These are phyloP conservation scores for Monoplex corrugatus DNA, from an alignment of 2,888 invertebrate genomes.

Conservation along the genomic window DNA sequence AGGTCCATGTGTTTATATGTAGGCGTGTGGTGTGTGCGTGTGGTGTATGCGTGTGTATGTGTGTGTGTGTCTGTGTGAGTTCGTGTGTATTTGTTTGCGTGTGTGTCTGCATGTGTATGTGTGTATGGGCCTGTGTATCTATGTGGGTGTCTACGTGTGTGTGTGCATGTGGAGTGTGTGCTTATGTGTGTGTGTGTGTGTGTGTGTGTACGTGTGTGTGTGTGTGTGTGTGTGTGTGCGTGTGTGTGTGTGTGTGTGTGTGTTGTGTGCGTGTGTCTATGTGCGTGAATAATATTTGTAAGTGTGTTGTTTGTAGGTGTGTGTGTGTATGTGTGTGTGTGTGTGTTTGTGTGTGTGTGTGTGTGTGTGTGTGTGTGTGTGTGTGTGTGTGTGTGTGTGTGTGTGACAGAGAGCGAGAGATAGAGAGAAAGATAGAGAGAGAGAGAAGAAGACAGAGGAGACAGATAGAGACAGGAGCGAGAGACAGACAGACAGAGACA, in stretches of 20 bases:
- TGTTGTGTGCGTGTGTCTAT: too few species aligned
- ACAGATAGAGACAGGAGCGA: too few species aligned
- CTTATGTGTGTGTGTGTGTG: conserved; percentile 16
- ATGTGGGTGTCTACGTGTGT: not conserved
- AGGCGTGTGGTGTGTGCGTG: not conserved
- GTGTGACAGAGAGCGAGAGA: too few species aligned
- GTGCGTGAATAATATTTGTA: too few species aligned
- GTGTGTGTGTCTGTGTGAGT: not conserved
- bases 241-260: conserved; percentile 12
- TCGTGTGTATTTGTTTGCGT: not conserved
- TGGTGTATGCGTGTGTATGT: not conserved
- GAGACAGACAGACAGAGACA: too few species aligned
- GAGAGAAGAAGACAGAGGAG: too few species aligned
- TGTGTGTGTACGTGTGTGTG: not conserved
- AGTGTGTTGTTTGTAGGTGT: too few species aligned
- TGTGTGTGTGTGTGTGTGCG: not conserved
- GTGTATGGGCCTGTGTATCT: not conserved
- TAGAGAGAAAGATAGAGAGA: too few species aligned
- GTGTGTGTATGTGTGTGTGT: not conserved
- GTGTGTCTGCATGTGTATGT: not conserved
- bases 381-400: too few species aligned
- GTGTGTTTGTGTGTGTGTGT: not conserved
- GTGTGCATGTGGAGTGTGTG: too few species aligned
- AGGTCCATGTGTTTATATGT: not conserved
- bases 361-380: too few species aligned